Percentiles rank a stretch among this genome's conserved stretches.
phyloP scores from a whole-genome alignment of 2,113 vertebrate species.

The Falco punctatus region DNA sequence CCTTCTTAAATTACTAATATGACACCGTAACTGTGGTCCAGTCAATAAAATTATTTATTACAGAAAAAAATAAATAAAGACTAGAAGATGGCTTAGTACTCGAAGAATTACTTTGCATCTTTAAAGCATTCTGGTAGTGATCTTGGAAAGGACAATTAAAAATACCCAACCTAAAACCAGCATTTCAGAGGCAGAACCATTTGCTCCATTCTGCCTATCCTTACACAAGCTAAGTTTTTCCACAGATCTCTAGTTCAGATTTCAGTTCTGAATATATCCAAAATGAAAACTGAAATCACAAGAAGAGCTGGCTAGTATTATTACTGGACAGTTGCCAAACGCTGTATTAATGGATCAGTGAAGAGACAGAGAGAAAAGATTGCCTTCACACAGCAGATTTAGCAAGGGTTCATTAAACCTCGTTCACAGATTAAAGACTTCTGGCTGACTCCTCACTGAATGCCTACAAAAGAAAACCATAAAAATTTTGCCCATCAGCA shows the following conservation, averaged over 20 bases:
- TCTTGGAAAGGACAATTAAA: neutral
- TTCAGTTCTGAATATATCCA: neutral
- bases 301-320: neutral
- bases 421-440: neutral
- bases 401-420: neutral
- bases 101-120: neutral
- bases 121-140: neutral
- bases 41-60: neutral
- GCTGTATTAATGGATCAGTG: neutral
- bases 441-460: neutral
- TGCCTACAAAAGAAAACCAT: neutral
- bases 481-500: neutral
- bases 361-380: neutral
- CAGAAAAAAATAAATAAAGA: neutral
- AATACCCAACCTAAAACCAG: neutral
- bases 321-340: neutral
- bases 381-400: neutral
- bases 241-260: neutral
- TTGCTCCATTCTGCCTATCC: neutral
- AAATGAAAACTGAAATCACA: neutral
- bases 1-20: neutral
- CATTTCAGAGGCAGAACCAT: neutral
- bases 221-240: neutral
- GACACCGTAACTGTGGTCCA: fast-evolving
- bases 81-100: neutral